Evolutionary conservation across 2,888 invertebrate genomes (phyloP), one percentile per base, ranked within the genome.

Genomic region (Melanargia galathea): DNA sequence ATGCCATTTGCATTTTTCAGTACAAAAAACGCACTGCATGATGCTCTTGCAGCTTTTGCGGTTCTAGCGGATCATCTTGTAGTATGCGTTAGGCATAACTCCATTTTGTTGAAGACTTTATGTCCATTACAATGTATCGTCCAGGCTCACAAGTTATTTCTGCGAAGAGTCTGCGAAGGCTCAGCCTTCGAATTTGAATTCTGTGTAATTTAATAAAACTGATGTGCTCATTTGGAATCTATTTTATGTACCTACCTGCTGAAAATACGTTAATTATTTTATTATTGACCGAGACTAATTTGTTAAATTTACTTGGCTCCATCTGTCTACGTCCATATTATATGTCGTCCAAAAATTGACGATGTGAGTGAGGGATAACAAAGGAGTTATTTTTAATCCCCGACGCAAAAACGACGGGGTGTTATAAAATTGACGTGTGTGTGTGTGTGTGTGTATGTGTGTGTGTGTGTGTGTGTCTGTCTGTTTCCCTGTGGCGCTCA

Each of bases 21-120:
- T 43, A 43, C 16, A 16, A 43, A 8, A 43, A 10, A 43, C 18
- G 43, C 7, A n/a, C n/a, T n/a, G n/a, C n/a, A n/a, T n/a, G 43
- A 2, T 40, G 38, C n/a, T 1, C n/a, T n/a, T 7, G 11, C 13
- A 13, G 13, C 4, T 35, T 35, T 43, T 43, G 43, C 7, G 18
- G 18, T 16, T 18, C 18, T 0, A 8, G 6, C 40, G 40, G 30
- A 1, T 2, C 30, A 8, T 30, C 30, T 6, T 8, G 43, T 16
- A 43, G 16, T 43, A 8, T 43, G 43, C 43, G 43, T 18, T 8
- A 43, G 18, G 8, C 18, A 2, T 43, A 16, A 67, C 43, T 46
- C 56, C 40, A 64, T 62, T 62, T 60, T 48, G 60, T 63, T 55
- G 35, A 61, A 55, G 40, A 62, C 30, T 52, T 60, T 49, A 46